Conservation (phyloP, 2,113 vertebrate genomes). For the Ancistrus triradiatus region DNA sequence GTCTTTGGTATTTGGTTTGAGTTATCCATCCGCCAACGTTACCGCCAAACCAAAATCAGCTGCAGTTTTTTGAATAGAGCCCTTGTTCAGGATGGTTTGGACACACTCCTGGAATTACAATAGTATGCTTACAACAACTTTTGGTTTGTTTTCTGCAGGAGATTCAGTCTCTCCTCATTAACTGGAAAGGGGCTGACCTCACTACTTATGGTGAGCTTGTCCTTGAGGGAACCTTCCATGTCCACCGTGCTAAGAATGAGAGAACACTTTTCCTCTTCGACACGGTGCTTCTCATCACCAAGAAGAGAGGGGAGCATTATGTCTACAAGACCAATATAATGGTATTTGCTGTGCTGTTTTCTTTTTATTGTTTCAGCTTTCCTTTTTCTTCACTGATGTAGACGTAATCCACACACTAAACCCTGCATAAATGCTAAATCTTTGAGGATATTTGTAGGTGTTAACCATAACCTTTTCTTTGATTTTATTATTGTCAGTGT, state of each 20-base stretch:
- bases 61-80: no score
- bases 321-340: constrained; percentile 88
- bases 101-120: background rate
- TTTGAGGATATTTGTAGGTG: no score
- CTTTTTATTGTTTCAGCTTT: no score
- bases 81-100: no score
- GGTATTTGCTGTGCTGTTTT: no score
- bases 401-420: no score
- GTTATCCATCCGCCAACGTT: no score
- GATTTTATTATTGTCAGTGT: constrained; percentile 73
- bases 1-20: no score
- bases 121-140: background rate
- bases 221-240: constrained; percentile 88
- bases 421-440: no score
- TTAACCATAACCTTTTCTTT: no score
- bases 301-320: constrained; percentile 88
- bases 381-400: no score
- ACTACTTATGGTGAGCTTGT: constrained; percentile 90
- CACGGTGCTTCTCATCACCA: constrained; percentile 87
- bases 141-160: constrained; percentile 68
- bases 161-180: constrained; percentile 90
- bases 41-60: no score
- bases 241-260: constrained; percentile 84
- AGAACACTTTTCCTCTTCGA: constrained; percentile 92
- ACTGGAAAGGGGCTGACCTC: constrained; percentile 93